Evolutionary conservation across 2,797 vertebrate genomes (phyloP), one percentile per base, ranked within the genome.

Genomic region (Pyrocephalus nanus): DNA sequence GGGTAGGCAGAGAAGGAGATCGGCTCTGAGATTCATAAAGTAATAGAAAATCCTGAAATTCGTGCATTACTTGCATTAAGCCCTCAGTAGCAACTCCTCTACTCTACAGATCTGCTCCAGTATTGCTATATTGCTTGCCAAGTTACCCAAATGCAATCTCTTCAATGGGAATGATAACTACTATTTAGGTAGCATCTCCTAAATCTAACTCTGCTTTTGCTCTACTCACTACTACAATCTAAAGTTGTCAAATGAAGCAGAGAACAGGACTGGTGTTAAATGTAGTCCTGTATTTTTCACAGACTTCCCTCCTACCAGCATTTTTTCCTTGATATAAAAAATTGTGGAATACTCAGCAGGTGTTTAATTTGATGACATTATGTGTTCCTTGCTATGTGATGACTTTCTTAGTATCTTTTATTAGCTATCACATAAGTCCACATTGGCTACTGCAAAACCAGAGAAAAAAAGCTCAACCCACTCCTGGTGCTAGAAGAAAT

Each of bases 401-500:
- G 15, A 38, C 14, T 75, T 67, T 43, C 38, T 45, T 66, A 32
- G 30, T 58, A 21, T 25, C 38, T 64, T 47, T 67, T 86, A 16
- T 9, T 67, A 5, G 11, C 66, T 81, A 18, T 55, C 20, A 29
- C 5, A 7, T 14, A 23, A 69, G 25, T 36, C 25, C 14, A 12
- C 1, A 1, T 1, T 75, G 43, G 10, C 34, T 69, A 53, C 15
- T 61, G 32, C 34, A 75, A 87, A 92, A 69, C 2, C 18, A 57
- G 43, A 54, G 4, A 26, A 54, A 78, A 92, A 92, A 65, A 51
- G 1, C 4, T 36, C 50, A 72, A 23, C 19, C 7, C 13, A 65
- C 0, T 58, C 5, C 32, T 6, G 1, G 13, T 50, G 51, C 17
- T 66, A 30, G 45, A 48, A 73, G 60, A 61, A 45, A 1, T 38